Conservation (phyloP, 2,797 vertebrate genomes). For the Poeciliopsis gracilis region DNA sequence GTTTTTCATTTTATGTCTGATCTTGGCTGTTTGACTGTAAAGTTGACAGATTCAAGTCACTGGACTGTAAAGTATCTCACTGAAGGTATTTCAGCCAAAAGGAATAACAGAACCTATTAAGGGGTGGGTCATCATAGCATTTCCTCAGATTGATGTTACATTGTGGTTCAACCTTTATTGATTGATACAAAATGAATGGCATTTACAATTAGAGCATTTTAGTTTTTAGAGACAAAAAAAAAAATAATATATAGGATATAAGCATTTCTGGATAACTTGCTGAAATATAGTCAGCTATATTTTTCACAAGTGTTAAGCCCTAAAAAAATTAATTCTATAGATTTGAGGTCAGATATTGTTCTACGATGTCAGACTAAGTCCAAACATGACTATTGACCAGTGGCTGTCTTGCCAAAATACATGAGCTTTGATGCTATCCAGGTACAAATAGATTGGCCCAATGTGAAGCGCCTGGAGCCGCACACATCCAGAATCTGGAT, state of each 20-base stretch:
- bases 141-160: neutral
- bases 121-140: neutral
- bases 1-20: neutral
- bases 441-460: constrained; percentile 29
- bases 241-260: neutral
- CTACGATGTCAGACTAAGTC: constrained; percentile 50
- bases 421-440: constrained; percentile 38
- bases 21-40: neutral
- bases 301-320: neutral
- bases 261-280: neutral
- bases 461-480: constrained; percentile 5
- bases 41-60: neutral
- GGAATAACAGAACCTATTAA: neutral
- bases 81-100: neutral
- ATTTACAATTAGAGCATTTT: neutral
- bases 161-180: neutral
- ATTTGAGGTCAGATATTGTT: constrained; percentile 1
- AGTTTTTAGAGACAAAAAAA: neutral
- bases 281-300: neutral
- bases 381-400: constrained; percentile 57
- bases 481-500: constrained; percentile 60
- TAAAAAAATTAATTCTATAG: neutral
- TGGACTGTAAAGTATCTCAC: neutral
- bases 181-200: neutral
- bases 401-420: constrained; percentile 57